These are phyloP conservation scores for human (Homo sapiens) DNA, from an alignment of 2,113 vertebrate species.

Conservation along the genomic window DNA sequence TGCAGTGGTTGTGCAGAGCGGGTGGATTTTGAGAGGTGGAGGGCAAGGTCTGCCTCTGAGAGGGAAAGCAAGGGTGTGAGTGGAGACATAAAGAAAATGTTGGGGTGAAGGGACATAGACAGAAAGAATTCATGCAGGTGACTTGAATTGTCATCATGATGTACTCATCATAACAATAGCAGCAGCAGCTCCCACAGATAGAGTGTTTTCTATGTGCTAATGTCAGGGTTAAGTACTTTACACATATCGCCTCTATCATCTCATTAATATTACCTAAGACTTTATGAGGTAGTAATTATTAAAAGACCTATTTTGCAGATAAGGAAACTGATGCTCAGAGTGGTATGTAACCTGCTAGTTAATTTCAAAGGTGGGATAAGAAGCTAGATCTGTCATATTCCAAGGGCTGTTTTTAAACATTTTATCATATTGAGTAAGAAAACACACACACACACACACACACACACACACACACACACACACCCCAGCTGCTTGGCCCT, in stretches of 20 bases:
- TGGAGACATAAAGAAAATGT: not conserved
- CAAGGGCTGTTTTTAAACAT: not conserved
- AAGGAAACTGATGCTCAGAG: not conserved
- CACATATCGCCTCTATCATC: not conserved
- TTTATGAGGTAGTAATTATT: not conserved
- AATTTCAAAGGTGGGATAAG: not conserved
- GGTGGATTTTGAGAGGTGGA: not conserved
- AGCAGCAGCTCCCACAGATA: not conserved
- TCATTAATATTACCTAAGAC: not conserved
- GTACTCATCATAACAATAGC: not conserved
- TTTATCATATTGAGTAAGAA: not conserved
- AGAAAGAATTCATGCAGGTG: not conserved
- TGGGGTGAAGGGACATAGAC: fast-evolving
- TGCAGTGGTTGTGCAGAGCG: fast-evolving
- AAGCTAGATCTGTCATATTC: not conserved
- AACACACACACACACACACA: not conserved
- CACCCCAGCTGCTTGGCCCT: not conserved
- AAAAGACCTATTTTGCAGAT: not conserved
- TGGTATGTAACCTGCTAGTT: not conserved
- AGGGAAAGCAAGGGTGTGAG: not conserved
- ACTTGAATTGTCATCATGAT: no score
- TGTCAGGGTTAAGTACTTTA: not conserved
- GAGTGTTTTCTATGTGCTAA: not conserved
- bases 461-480: not conserved
- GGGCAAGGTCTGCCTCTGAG: not conserved